phyloP scores from a whole-genome alignment of 2,113 vertebrate species.

The Prionailurus viverrinus region DNA sequence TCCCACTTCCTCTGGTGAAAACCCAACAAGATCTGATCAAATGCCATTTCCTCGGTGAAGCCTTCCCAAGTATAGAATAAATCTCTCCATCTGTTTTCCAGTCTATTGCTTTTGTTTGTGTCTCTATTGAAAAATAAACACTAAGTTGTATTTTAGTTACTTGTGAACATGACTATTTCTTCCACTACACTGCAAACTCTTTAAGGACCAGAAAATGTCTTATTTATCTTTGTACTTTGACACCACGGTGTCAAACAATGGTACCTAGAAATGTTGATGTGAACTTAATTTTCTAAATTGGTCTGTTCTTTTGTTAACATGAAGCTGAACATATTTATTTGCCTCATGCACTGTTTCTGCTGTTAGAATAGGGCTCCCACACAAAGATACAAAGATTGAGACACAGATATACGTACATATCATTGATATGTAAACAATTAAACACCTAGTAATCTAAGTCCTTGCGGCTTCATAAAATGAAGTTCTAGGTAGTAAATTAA shows the following conservation, averaged over 20 bases:
- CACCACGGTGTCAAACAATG: background rate
- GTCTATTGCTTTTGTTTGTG: background rate
- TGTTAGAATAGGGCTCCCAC: background rate
- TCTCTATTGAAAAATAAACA: conserved; percentile 51
- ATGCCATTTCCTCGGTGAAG: background rate
- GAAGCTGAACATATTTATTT: conserved; percentile 16
- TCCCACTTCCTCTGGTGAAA: background rate
- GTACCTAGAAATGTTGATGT: background rate
- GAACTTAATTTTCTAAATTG: conserved; percentile 49
- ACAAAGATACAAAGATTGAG: conserved; percentile 24
- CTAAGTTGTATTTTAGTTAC: background rate
- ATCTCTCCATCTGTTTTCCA: conserved; percentile 7
- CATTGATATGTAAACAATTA: conserved; percentile 51
- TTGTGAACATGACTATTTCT: conserved; percentile 41
- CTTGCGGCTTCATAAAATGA: conserved; percentile 84
- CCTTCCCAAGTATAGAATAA: background rate
- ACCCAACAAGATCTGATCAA: background rate
- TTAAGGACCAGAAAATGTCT: conserved; percentile 11
- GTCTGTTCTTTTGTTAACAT: conserved; percentile 48
- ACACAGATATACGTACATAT: background rate
- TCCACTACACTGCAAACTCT: conserved; percentile 6
- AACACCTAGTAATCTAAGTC: conserved; percentile 58
- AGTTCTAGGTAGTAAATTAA: conserved; percentile 88
- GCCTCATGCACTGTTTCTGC: background rate
- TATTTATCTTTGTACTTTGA: conserved; percentile 26